phyloP scores from a whole-genome alignment of 2,113 vertebrate species.

The Tachysurus vachellii region DNA sequence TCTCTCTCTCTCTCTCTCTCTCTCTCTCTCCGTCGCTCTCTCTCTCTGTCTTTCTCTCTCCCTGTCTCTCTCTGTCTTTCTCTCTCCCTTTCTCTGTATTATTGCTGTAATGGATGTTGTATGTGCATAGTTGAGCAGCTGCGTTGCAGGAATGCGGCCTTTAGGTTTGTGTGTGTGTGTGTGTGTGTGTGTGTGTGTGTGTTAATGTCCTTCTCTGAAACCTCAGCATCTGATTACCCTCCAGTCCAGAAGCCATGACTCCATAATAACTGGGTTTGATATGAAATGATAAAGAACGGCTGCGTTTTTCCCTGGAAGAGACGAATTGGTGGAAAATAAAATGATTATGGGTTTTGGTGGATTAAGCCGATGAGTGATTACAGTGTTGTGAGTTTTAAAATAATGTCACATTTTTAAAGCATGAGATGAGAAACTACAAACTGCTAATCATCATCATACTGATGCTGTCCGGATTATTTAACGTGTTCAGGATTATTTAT shows the following conservation, averaged over 20 bases:
- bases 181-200: slow-evolving; percentile 8
- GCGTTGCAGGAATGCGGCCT: slow-evolving; percentile 49
- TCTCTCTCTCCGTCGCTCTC: neutral
- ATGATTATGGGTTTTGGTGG: slow-evolving; percentile 59
- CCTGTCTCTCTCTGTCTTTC: neutral
- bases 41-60: neutral
- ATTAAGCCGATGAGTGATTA: slow-evolving; percentile 68
- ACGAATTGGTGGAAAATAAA: slow-evolving; percentile 69
- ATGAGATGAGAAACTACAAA: neutral
- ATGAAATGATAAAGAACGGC: slow-evolving; percentile 67
- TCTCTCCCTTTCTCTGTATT: neutral
- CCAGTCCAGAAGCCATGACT: slow-evolving; percentile 63
- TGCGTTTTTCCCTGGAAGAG: slow-evolving; percentile 62
- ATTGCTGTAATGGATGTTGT: slow-evolving; percentile 31
- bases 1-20: neutral
- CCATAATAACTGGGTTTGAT: slow-evolving; percentile 72
- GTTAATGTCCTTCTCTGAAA: slow-evolving; percentile 48
- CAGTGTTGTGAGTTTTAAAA: slow-evolving; percentile 64
- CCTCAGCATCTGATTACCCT: slow-evolving; percentile 64
- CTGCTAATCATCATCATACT: neutral
- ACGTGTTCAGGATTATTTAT: neutral
- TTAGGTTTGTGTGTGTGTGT: slow-evolving; percentile 20
- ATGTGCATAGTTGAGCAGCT: slow-evolving; percentile 44
- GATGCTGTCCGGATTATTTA: neutral
- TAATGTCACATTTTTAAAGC: slow-evolving; percentile 65